Conservation (phyloP, 1,140 invertebrate species). For the Vanessa tameamea region DNA sequence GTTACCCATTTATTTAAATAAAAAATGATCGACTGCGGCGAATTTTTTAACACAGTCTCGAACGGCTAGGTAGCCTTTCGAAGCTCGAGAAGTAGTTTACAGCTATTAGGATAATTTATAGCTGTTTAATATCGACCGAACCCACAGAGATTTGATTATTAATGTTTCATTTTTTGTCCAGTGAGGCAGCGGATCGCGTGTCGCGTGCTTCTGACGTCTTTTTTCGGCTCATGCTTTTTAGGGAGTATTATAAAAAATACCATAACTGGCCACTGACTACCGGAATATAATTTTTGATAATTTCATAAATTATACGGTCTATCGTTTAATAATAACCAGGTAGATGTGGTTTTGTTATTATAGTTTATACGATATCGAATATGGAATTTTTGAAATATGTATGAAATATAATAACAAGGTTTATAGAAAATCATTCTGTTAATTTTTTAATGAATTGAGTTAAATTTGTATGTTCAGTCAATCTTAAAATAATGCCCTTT, state of each 20-base stretch:
- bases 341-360: slow-evolving; percentile 63
- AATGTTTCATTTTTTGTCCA: slow-evolving; percentile 68
- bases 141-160: slow-evolving; percentile 71
- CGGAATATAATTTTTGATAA: slow-evolving; percentile 79
- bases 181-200: slow-evolving; percentile 68
- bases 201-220: slow-evolving; percentile 73
- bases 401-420: not conserved
- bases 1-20: slow-evolving; percentile 10
- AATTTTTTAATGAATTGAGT: too few species aligned
- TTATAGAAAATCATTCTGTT: too few species aligned
- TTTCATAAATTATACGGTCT: slow-evolving; percentile 77
- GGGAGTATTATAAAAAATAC: slow-evolving; percentile 68
- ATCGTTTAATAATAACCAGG: slow-evolving; percentile 65
- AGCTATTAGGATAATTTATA: slow-evolving; percentile 79
- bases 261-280: slow-evolving; percentile 76
- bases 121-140: slow-evolving; percentile 73
- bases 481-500: too few species aligned
- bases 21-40: slow-evolving; percentile 23
- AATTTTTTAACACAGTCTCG: slow-evolving; percentile 12
- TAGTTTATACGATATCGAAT: slow-evolving; percentile 27
- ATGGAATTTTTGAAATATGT: slow-evolving; percentile 9
- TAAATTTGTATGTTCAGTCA: too few species aligned
- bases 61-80: slow-evolving; percentile 1
- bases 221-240: slow-evolving; percentile 61
- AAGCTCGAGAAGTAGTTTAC: slow-evolving; percentile 57